These are phyloP conservation scores for Condylostylus longicornis DNA, from an alignment of 1,140 invertebrate genomes.

Conservation along the genomic window DNA sequence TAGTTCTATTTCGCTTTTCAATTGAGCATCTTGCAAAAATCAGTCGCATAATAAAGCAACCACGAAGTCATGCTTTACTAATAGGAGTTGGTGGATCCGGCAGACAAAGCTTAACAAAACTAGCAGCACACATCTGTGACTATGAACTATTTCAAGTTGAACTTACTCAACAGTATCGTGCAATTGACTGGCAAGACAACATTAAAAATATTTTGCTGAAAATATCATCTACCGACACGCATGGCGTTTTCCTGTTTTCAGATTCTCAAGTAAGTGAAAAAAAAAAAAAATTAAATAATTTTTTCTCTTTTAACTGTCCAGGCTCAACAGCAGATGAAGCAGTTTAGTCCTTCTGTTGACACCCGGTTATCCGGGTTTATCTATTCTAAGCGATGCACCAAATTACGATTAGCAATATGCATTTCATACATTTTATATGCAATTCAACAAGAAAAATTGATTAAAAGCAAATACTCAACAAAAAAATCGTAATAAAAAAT, in stretches of 20 bases:
- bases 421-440: too few species aligned
- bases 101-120: conserved; percentile 71
- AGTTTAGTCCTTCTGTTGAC: too few species aligned
- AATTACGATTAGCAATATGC: too few species aligned
- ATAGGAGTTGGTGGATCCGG: conserved; percentile 87
- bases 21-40: conserved; percentile 89
- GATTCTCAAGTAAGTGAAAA: conserved; percentile 56
- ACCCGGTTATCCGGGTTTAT: too few species aligned
- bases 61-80: conserved; percentile 67
- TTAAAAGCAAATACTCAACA: too few species aligned
- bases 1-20: conserved; percentile 88
- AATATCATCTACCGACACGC: conserved; percentile 66
- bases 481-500: too few species aligned
- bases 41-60: conserved; percentile 81
- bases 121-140: conserved; percentile 86
- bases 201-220: conserved; percentile 66
- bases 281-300: neutral
- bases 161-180: conserved; percentile 72
- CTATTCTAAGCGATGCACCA: too few species aligned
- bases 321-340: too few species aligned
- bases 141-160: conserved; percentile 87
- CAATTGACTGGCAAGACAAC: conserved; percentile 80
- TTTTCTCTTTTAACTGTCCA: too few species aligned
- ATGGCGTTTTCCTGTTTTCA: conserved; percentile 82
- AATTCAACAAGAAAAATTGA: too few species aligned